These are phyloP conservation scores for Graphium colonna DNA, from an alignment of 2,888 invertebrate species.

Conservation along the genomic window DNA sequence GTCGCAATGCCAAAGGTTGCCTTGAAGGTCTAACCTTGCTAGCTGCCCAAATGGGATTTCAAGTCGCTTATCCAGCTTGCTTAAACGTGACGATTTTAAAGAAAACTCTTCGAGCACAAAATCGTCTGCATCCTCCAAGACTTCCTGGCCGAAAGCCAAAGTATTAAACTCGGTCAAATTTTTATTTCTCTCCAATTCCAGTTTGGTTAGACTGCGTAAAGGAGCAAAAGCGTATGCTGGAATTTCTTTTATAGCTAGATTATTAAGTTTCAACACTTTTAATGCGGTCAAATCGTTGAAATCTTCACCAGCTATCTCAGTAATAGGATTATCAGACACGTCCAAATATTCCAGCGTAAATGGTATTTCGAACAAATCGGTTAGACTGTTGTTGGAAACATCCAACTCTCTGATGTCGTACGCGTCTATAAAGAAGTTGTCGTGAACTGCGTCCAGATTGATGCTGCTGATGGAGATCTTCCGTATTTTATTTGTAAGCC, in stretches of 20 bases:
- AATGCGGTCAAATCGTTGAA: conserved; percentile 74
- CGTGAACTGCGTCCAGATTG: conserved; percentile 47
- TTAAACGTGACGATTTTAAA: conserved; percentile 65
- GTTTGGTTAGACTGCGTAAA: conserved; percentile 65
- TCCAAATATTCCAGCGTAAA: conserved; percentile 79
- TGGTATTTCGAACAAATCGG: conserved; percentile 77
- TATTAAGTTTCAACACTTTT: conserved; percentile 76
- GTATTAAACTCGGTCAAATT: conserved; percentile 72
- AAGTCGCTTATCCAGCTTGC: conserved; percentile 55
- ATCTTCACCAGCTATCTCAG: conserved; percentile 66
- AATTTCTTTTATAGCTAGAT: conserved; percentile 74
- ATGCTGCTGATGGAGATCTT: conserved; percentile 55
- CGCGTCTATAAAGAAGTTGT: conserved; percentile 63
- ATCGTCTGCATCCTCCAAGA: conserved; percentile 58
- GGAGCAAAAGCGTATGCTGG: conserved; percentile 78
- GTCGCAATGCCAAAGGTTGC: conserved; percentile 83
- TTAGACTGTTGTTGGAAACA: conserved; percentile 77
- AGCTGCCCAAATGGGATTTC: conserved; percentile 67
- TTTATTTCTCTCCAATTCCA: conserved; percentile 78
- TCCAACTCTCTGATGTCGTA: conserved; percentile 66
- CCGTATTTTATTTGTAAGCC: conserved; percentile 54
- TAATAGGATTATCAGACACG: conserved; percentile 81
- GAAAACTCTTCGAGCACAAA: conserved; percentile 68
- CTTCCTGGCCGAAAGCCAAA: conserved; percentile 59
- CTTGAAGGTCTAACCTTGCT: conserved; percentile 73